Conservation (phyloP, 2,888 invertebrate genomes). For the Diplazon laetatorius region DNA sequence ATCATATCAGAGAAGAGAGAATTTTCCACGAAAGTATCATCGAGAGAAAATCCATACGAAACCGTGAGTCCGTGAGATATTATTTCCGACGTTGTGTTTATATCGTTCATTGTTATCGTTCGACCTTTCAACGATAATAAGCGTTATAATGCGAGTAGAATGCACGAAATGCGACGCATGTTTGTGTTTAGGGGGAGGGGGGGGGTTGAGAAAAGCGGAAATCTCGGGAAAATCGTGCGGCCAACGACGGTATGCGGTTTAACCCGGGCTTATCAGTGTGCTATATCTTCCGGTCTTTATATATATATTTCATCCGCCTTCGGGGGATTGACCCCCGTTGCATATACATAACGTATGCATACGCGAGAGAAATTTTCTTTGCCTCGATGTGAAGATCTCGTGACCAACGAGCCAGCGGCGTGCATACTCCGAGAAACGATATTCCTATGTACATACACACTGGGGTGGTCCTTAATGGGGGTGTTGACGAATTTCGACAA, state of each 20-base stretch:
- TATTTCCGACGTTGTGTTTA: too few species aligned
- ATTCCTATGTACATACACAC: too few species aligned
- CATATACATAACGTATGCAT: constrained; percentile 1
- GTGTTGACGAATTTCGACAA: too few species aligned
- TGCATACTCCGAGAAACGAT: neutral
- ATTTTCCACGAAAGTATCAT: too few species aligned
- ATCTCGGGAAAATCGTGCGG: neutral
- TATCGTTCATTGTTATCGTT: too few species aligned
- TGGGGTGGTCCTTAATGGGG: too few species aligned
- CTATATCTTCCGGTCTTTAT: neutral
- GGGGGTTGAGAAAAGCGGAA: neutral
- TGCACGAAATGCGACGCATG: constrained; percentile 12
- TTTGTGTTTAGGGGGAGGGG: neutral
- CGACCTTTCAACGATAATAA: neutral
- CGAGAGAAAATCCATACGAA: too few species aligned
- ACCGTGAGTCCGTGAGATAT: too few species aligned
- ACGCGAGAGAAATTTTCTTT: constrained; percentile 15
- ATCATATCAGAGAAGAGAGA: neutral
- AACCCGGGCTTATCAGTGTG: neutral
- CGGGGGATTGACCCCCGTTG: neutral
- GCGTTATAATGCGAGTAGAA: too few species aligned
- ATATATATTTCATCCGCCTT: neutral
- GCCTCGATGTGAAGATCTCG: constrained; percentile 28
- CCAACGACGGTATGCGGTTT: neutral
- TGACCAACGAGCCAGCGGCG: constrained; percentile 16